Percentiles rank a stretch among this genome's conserved stretches.
Conservation (phyloP, 1,140 invertebrate genomes). For the Diuraphis noxia region DNA sequence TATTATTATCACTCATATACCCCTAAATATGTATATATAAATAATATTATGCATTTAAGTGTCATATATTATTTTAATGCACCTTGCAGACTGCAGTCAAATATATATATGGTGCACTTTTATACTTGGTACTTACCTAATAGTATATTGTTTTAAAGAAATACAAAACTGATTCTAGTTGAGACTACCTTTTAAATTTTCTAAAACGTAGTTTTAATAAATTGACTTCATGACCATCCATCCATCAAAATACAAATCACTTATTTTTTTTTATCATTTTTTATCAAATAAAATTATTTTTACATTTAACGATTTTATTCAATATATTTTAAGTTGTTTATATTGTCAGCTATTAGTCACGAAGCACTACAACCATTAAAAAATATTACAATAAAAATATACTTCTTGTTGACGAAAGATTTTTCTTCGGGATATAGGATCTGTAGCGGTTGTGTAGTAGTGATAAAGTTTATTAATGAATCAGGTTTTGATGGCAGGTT, state of each 20-base stretch:
- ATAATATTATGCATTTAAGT: background rate
- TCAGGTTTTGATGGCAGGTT: background rate
- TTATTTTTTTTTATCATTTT: background rate
- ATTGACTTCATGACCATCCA: too few relatives aligned
- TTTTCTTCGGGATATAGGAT: background rate
- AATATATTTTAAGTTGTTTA: background rate
- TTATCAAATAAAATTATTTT: background rate
- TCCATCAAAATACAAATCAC: background rate
- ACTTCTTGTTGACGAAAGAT: too few relatives aligned
- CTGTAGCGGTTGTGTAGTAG: rapidly evolving
- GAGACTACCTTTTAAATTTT: background rate
- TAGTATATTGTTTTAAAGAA: background rate
- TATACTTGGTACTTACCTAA: background rate
- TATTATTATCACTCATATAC: too few relatives aligned
- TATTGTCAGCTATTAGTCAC: background rate
- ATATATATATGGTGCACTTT: background rate
- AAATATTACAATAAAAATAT: background rate
- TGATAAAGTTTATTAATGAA: background rate
- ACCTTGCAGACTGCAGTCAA: background rate
- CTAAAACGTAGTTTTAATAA: background rate
- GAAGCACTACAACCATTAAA: background rate
- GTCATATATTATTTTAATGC: background rate
- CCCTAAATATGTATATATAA: too few relatives aligned
- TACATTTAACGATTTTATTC: background rate
- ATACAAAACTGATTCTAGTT: background rate